Evolutionary conservation across 1,140 invertebrate genomes (phyloP).

Genomic region (Brachionus asplanchnoidis): DNA sequence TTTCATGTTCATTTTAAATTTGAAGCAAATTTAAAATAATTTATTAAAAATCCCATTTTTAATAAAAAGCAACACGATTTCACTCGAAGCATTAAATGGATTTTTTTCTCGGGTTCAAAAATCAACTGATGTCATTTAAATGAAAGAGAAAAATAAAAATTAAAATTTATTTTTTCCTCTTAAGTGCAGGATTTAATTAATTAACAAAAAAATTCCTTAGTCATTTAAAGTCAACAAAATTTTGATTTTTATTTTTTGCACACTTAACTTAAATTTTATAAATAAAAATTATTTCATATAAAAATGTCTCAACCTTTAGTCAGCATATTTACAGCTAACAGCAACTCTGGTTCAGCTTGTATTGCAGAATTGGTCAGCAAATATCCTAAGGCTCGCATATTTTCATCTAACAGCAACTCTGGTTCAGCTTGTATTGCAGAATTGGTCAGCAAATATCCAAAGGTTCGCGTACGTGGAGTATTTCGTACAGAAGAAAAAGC

Average conservation of each 20-base stretch:
- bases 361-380: neutral
- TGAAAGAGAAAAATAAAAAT: no score
- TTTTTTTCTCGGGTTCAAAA: neutral
- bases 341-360: neutral
- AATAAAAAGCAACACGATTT: no score
- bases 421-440: neutral
- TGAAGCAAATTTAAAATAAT: no score
- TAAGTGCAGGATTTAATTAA: no score
- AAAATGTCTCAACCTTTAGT: neutral
- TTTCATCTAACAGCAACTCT: conserved; percentile 15
- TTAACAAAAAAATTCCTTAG: no score
- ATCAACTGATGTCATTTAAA: neutral
- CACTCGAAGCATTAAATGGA: neutral
- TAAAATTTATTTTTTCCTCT: no score
- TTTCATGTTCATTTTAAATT: no score
- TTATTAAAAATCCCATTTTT: no score
- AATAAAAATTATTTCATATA: no score
- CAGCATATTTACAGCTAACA: conserved; percentile 16
- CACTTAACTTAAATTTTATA: neutral
- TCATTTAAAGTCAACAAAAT: neutral
- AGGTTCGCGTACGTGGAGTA: neutral
- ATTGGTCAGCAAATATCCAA: neutral
- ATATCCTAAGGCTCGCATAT: neutral
- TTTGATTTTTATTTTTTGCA: neutral
- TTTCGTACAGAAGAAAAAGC: conserved; percentile 28